A percentile compares a stretch with the other conserved stretches of the same genome.
These are phyloP conservation scores for Diaperis boleti DNA, from an alignment of 2,888 invertebrate species.

Conservation along the genomic window DNA sequence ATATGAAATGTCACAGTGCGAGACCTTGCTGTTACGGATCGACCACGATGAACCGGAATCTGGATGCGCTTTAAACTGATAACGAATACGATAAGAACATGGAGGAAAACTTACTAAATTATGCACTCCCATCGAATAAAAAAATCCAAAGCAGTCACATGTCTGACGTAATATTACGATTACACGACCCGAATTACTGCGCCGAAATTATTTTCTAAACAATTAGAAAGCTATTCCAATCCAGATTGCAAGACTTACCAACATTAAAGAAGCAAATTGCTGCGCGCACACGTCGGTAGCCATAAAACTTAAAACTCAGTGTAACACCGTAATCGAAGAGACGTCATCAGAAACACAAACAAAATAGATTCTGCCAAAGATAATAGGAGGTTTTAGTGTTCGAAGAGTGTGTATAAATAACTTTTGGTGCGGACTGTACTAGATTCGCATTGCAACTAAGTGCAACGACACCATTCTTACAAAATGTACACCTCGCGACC, in stretches of 20 bases:
- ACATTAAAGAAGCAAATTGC: conserved; percentile 32
- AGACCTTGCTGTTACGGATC: conserved; percentile 13
- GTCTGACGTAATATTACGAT: conserved; percentile 21
- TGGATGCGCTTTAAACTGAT: no score
- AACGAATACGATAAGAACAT: conserved; percentile 2
- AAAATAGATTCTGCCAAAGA: conserved; percentile 36
- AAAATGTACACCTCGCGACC: conserved; percentile 41
- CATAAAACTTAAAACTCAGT: conserved; percentile 19
- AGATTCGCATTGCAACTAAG: conserved; percentile 59
- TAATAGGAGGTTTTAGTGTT: conserved; percentile 30
- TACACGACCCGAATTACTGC: conserved; percentile 15
- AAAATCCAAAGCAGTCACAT: conserved; percentile 10
- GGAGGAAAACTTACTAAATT: not conserved
- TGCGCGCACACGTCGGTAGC: conserved; percentile 35
- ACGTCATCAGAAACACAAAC: conserved; percentile 37
- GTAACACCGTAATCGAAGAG: conserved; percentile 28
- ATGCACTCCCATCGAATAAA: conserved; percentile 5
- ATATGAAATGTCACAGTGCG: conserved; percentile 49
- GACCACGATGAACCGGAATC: conserved; percentile 1
- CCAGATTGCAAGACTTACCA: conserved; percentile 26
- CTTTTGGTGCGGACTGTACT: conserved; percentile 55
- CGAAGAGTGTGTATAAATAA: conserved; percentile 25
- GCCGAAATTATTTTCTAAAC: conserved; percentile 31
- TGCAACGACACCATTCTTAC: conserved; percentile 61
- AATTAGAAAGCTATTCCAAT: conserved; percentile 25